These are phyloP conservation scores for Drosophila subpulchrella DNA, from an alignment of 1,140 invertebrate genomes.

Conservation along the genomic window DNA sequence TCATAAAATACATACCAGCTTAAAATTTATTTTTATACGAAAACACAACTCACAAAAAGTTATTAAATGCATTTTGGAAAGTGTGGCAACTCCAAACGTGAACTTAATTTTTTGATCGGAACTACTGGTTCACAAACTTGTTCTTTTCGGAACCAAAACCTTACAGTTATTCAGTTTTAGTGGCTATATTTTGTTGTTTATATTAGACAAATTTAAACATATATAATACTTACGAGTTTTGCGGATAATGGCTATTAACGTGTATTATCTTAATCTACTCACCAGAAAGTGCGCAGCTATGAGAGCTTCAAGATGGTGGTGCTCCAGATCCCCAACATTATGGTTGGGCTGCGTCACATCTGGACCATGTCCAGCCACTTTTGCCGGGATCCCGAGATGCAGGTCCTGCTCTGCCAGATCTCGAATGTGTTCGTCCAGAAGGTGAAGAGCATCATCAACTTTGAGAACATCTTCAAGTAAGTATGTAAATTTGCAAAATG, in stretches of 20 bases:
- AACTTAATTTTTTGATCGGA: background rate
- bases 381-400: conserved; percentile 90
- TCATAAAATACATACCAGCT: background rate
- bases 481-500: conserved; percentile 18
- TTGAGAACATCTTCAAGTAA: conserved; percentile 90
- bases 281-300: conserved; percentile 89
- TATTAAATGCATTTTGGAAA: background rate
- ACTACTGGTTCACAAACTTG: background rate
- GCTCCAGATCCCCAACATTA: conserved; percentile 90
- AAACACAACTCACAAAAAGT: background rate
- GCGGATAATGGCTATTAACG: background rate
- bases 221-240: background rate
- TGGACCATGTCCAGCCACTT: conserved; percentile 93
- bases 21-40: too few species aligned
- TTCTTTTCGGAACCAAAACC: background rate
- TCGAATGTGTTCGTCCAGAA: conserved; percentile 92
- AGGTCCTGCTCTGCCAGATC: conserved; percentile 91
- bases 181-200: background rate
- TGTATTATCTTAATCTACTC: background rate
- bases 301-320: conserved; percentile 89
- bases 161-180: too few species aligned
- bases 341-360: conserved; percentile 93
- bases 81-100: background rate
- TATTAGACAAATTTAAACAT: too few species aligned
- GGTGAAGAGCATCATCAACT: conserved; percentile 89